These are phyloP conservation scores for Euura saliciscinereae DNA, from an alignment of 1,140 invertebrate genomes.

Conservation along the genomic window DNA sequence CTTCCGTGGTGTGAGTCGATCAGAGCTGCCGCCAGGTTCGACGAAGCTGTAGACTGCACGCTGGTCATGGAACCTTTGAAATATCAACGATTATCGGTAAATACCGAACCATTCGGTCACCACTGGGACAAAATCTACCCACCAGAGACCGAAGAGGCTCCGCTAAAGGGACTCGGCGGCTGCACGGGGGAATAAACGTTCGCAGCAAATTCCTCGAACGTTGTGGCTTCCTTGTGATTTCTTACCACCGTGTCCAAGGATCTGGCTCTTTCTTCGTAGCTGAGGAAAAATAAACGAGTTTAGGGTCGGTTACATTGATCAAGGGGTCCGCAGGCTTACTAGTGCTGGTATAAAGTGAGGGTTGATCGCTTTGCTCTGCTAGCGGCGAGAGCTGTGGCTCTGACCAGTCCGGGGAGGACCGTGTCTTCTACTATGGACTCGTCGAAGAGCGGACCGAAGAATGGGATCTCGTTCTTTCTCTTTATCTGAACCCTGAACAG, in stretches of 20 bases:
- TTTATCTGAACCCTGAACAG: slow-evolving; percentile 55
- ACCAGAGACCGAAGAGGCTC: slow-evolving; percentile 56
- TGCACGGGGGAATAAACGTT: slow-evolving; percentile 83
- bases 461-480: slow-evolving; percentile 75
- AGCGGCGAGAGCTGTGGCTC: slow-evolving; percentile 90
- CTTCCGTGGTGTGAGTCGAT: slow-evolving; percentile 60
- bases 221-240: slow-evolving; percentile 86
- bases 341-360: slow-evolving; percentile 89
- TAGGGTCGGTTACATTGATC: too few relatives aligned
- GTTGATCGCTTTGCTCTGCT: slow-evolving; percentile 89
- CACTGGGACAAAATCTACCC: slow-evolving; percentile 14
- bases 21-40: slow-evolving; percentile 61
- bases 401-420: slow-evolving; percentile 85
- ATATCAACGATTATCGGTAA: background rate
- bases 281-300: slow-evolving; percentile 49
- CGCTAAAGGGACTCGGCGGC: slow-evolving; percentile 59
- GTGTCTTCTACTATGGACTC: slow-evolving; percentile 88
- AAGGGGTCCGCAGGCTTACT: slow-evolving; percentile 64
- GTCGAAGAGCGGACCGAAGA: slow-evolving; percentile 96
- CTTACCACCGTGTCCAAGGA: slow-evolving; percentile 87
- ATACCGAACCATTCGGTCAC: too few relatives aligned
- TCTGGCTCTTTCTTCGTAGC: slow-evolving; percentile 89
- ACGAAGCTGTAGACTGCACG: slow-evolving; percentile 54
- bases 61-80: slow-evolving; percentile 54
- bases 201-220: slow-evolving; percentile 91